Base-by-base conservation (phyloP, 2,797 vertebrate genomes). In the Lepus oiostolus region DNA sequence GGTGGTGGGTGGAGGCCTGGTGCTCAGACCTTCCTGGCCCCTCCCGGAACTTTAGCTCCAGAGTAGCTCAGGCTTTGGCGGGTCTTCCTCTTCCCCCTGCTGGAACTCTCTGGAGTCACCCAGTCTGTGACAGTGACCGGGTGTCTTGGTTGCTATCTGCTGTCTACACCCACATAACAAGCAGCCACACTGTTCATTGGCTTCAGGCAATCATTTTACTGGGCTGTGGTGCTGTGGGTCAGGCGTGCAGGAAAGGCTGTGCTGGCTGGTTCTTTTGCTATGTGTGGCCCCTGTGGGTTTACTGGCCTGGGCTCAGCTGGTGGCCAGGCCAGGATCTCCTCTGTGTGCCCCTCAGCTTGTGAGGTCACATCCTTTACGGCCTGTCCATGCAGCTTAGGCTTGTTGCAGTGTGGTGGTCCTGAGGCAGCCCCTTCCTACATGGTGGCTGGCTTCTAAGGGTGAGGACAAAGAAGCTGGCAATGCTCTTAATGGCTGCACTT, bases 151-250 rank as follows among this genome's bases (percentile, higher is more conserved):
- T 42, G 17, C n/a, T 6, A 1, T 63, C 26, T 6, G 11, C 21
- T 13, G 19, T 9, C 52, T 52, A 1, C 1, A 42, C 19, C 50
- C 12, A 7, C 0, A 0, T 4, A 30, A 21, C 19, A 42, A 42
- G 35, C 3, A 1, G 4, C 47, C 14, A 7, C 7, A 9, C 9
- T 1, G 1, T 7, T 24, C 0, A 8, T 28, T 13, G 75, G 4
- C n/a, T 65, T 28, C 82, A 12, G 32, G 32, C 30, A n/a, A 0
- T 13, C 28, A 2, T n/a, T n/a, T 63, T n/a, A 1, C 28, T 58
- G 54, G 54, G 16, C 54, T 28, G n/a, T 32, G 68, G 17, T 60
- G 24, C 52, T 10, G 38, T 62, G 62, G 60, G 28, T 30, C 11
- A 3, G 32, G 54, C 28, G 1, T 26, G 26, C 16, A 11, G 68